Evolutionary conservation across 2,797 vertebrate species (phyloP), one percentile per base, ranked within the genome.

Genomic region (Mareca penelope): DNA sequence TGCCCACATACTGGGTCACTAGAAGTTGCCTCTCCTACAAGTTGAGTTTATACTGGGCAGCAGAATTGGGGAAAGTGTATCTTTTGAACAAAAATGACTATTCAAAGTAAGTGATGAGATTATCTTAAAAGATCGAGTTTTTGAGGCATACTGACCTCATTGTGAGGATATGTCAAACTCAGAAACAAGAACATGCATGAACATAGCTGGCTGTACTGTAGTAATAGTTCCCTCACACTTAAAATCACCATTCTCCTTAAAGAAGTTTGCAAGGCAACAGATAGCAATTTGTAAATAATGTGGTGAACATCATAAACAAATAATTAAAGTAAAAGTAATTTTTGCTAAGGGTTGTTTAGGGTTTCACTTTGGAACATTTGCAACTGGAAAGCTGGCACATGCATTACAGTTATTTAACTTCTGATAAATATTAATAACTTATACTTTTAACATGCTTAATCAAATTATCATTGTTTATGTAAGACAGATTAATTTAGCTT

Each of bases 161-260:
- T 37, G 29, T 69, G 75, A 94, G 68, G 65, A 80, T 18, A 59
- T 15, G 70, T 68, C 37, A 72, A 92, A 86, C 40, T 76, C 67
- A 91, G 68, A 94, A 89, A 92, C 71, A 93, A 89, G 70, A 94
- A 90, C 48, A 71, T 56, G 21, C 61, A 72, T 77, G 46, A 88
- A 90, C 6, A 50, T 86, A 88, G 77, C 28, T 15, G 8, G 75
- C 48, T n/a, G 28, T 46, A 82, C 8, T 78, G 29, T 6, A 85
- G 63, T 12, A 95, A 46, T 29, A 94, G 13, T 53, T 88, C 10
- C 53, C 60, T 90, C 60, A 65, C 33, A 23, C 77, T 84, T 73
- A 59, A 88, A 94, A 79, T 83, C 48, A 57, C 22, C n/a, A 63
- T 67, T 65, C 42, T 67, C 56, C 18, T 91, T 87, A 91, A 96